Evolutionary conservation across 2,797 vertebrate genomes (phyloP), one percentile per base, ranked within the genome.

Genomic region (Gallinago solitaria): DNA sequence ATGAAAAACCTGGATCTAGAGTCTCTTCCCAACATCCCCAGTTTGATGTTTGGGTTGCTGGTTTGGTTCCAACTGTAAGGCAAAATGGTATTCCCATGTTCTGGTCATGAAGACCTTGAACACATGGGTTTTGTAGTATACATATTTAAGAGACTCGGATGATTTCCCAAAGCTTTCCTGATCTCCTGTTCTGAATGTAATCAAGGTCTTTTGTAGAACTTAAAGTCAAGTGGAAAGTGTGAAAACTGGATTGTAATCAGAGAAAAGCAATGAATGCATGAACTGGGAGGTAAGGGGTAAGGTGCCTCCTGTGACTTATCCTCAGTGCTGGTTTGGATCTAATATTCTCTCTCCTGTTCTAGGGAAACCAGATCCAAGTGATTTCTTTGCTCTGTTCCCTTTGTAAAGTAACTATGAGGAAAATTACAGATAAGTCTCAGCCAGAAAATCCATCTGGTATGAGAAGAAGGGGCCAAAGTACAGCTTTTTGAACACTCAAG

Each of bases 391-490:
- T 95, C 74, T 96, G 70, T 93, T 97, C 92, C 60, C 63, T 94
- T 89, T 95, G 93, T 95, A 50, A 95, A 97, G 92, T 93, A 95
- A 75, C 93, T 95, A 87, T 73, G 83, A 97, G 93, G 93, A 95
- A 96, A 96, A 96, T 92, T 97, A 59, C 93, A 96, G 92, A 85
- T 51, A 87, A 95, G 48, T 80, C 93, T 96, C 81, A 95, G 96
- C 96, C 95, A 97, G 96, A 80, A 97, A 97, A 95, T 57, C 96
- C 96, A 97, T 97, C 96, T 97, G 95, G 89, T 93, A 74, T 61
- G 93, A 93, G 94, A 96, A 92, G 86, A 96, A 95, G 63, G 81
- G 95, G 95, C 96, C 96, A 96, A 96, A 94, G 92, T 74, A 96
- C 80, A 90, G 90, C 81, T 96, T 82, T 96, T 89, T 93, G 96